phyloP scores from a whole-genome alignment of 2,888 invertebrate genomes.

The Branchipolynoe longqiensis region DNA sequence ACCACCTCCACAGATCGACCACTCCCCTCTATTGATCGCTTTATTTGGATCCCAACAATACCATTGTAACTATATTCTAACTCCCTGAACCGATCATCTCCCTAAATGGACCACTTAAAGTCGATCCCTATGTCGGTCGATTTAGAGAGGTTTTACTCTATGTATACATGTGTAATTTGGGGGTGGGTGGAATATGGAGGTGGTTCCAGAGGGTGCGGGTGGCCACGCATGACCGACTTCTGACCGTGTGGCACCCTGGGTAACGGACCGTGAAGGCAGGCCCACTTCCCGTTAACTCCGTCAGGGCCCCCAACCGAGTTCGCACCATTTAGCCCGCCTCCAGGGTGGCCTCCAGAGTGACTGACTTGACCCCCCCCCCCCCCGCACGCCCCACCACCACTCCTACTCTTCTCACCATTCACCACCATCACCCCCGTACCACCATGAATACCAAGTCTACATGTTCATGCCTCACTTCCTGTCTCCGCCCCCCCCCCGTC shows the following conservation, averaged over 20 bases:
- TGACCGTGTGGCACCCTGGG: not conserved
- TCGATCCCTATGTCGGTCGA: too few species aligned
- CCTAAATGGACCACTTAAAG: too few species aligned
- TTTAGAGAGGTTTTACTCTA: too few species aligned
- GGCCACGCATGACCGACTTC: not conserved
- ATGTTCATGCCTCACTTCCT: too few species aligned
- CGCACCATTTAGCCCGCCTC: slow-evolving; percentile 10
- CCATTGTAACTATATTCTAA: too few species aligned
- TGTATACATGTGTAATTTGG: not conserved
- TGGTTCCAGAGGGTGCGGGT: not conserved
- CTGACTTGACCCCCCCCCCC: not conserved
- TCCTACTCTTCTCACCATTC: too few species aligned
- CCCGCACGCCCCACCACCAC: not conserved
- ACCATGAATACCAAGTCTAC: too few species aligned
- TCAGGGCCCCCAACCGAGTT: not conserved
- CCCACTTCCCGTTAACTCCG: not conserved
- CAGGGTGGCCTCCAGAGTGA: not conserved
- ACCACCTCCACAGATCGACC: too few species aligned
- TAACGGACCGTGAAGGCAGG: slow-evolving; percentile 8
- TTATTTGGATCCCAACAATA: too few species aligned
- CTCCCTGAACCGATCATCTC: too few species aligned
- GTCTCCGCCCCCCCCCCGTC: not conserved
- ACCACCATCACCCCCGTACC: too few species aligned
- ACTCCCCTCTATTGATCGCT: too few species aligned
- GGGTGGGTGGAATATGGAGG: not conserved